These are phyloP conservation scores for Tanypteryx hageni DNA, from an alignment of 2,888 invertebrate species.

Conservation along the genomic window DNA sequence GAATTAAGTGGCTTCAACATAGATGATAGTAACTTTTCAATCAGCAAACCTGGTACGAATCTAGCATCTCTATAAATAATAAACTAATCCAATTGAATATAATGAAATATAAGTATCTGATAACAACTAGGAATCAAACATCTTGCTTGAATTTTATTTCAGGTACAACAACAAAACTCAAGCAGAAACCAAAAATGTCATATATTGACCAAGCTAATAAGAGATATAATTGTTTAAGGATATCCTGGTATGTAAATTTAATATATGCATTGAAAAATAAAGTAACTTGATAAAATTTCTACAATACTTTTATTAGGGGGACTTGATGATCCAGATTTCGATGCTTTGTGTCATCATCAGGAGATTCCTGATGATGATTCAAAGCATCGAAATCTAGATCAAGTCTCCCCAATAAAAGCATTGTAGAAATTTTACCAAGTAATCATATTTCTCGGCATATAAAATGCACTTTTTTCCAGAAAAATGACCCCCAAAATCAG, in stretches of 20 bases:
- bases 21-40: conserved; percentile 80
- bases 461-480: too few relatives aligned
- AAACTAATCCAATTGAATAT: neutral
- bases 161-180: conserved; percentile 71
- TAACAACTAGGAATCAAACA: neutral
- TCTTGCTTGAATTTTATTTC: conserved; percentile 46
- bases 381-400: too few relatives aligned
- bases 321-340: too few relatives aligned
- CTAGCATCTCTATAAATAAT: neutral
- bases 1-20: conserved; percentile 86
- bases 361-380: too few relatives aligned
- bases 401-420: too few relatives aligned
- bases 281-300: too few relatives aligned
- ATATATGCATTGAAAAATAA: too few relatives aligned
- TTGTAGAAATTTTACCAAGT: too few relatives aligned
- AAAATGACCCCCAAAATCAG: too few relatives aligned
- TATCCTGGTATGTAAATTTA: conserved; percentile 81
- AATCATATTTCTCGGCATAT: too few relatives aligned
- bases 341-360: too few relatives aligned
- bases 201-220: conserved; percentile 93
- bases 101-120: neutral
- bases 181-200: conserved; percentile 81
- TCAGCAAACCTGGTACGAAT: neutral
- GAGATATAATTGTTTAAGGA: conserved; percentile 85
- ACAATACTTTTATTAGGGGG: too few relatives aligned